Conservation (phyloP, 2,797 vertebrate species). For the Artibeus jamaicensis region DNA sequence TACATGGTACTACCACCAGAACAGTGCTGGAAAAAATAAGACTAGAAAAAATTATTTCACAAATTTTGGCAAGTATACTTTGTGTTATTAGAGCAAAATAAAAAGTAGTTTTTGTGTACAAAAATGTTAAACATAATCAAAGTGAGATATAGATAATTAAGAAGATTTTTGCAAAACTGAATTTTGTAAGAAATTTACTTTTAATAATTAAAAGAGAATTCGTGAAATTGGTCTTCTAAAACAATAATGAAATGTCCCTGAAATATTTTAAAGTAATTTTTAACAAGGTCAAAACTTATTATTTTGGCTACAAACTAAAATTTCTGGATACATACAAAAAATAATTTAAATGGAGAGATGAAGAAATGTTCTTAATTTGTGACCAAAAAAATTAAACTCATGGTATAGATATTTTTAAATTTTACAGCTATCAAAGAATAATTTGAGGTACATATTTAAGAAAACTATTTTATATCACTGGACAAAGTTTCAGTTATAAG, state of each 20-base stretch:
- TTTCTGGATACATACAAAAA: not conserved
- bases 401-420: not conserved
- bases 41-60: not conserved
- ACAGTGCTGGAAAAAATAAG: not conserved
- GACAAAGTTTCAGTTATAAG: not conserved
- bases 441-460: not conserved
- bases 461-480: not conserved
- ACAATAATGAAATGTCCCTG: not conserved
- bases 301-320: not conserved
- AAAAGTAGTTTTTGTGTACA: not conserved
- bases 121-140: not conserved
- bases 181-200: not conserved
- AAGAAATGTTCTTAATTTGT: not conserved
- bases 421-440: not conserved
- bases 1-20: not conserved
- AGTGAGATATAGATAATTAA: not conserved
- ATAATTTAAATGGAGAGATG: not conserved
- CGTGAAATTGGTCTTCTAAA: not conserved
- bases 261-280: conserved; percentile 9
- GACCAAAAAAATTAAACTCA: not conserved
- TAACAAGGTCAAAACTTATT: not conserved
- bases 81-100: not conserved
- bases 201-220: not conserved
- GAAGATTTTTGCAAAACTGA: not conserved
- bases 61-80: not conserved